phyloP scores from a whole-genome alignment of 2,113 vertebrate species.

The Labeo catla region DNA sequence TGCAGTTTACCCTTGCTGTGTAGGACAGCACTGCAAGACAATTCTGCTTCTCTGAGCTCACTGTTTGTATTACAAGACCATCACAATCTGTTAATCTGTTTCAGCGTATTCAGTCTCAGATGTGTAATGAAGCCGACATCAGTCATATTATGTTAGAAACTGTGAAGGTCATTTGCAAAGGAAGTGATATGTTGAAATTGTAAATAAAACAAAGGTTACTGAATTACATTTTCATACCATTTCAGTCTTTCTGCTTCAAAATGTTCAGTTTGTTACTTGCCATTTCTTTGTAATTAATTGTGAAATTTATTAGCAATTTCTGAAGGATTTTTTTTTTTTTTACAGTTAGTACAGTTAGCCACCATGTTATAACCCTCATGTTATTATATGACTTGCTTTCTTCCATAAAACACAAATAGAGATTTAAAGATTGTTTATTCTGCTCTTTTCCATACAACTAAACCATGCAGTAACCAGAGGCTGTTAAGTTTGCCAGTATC shows the following conservation, averaged over 20 bases:
- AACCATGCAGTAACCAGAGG: neutral
- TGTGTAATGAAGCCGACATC: neutral
- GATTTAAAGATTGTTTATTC: neutral
- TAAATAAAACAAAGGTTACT: no score
- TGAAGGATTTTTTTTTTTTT: no score
- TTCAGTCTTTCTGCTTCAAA: no score
- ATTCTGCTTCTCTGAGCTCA: conserved; percentile 73
- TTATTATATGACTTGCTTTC: neutral
- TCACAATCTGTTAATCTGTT: conserved; percentile 12
- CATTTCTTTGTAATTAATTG: no score
- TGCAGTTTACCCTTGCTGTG: conserved; percentile 76
- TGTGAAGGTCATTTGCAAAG: neutral
- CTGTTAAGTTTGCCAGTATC: neutral
- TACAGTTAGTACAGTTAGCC: neutral
- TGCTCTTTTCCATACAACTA: neutral
- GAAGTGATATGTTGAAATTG: neutral
- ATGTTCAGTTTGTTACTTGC: no score
- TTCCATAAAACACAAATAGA: neutral
- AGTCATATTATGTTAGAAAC: neutral
- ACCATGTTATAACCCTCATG: neutral
- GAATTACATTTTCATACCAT: neutral
- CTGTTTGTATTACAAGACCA: neutral
- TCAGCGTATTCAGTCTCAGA: neutral
- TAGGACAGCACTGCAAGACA: conserved; percentile 64
- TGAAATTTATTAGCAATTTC: no score